Base-by-base conservation (phyloP, 2,888 invertebrate species). In the Dasysyrphus tricinctus region DNA sequence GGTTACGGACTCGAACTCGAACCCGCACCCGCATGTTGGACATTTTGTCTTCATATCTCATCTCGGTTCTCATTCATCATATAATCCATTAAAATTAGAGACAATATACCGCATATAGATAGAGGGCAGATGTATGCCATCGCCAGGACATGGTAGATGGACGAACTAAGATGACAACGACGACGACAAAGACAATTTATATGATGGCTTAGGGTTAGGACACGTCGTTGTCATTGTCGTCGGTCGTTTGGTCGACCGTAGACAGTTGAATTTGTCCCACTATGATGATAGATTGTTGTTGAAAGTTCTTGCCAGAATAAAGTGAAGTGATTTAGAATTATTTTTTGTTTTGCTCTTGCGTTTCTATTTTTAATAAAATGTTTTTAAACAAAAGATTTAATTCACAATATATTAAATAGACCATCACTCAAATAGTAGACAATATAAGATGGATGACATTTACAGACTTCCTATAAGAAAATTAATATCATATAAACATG, bases 31-130 rank as follows among this genome's bases (percentile, higher is more conserved):
- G 75, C 65, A 75, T 80, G 54, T 57, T 74, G 39, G 59, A 44
- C 80, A 63, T 85, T 85, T 78, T 78, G 74, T 85, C 77, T 78
- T 86, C 86, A 75, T 79, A 86, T 82, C 79, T 79, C 86, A 82
- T 86, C 86, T 82, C 65, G 65, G 54, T 59, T 61, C 82, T 79
- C 86, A 86, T 86, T 86, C 75, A 82, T 86, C 86, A 86, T 86
- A 78, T 79, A 79, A 86, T 86, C 79, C 86, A 79, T 82, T 78
- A 78, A 78, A 86, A 86, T 86, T 79, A 82, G 78, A 78, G 77
- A 82, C 74, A 65, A 86, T 73, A 78, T 63, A 78, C 82, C 78
- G 70, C 82, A 78, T 69, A 77, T 63, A 81, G 77, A 85, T 67
- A 65, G 51, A 78, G 73, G 77, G 73, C 81, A 78, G 82, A 69